Base-by-base conservation (phyloP, 2,888 invertebrate genomes). In the Endomychus coccineus region DNA sequence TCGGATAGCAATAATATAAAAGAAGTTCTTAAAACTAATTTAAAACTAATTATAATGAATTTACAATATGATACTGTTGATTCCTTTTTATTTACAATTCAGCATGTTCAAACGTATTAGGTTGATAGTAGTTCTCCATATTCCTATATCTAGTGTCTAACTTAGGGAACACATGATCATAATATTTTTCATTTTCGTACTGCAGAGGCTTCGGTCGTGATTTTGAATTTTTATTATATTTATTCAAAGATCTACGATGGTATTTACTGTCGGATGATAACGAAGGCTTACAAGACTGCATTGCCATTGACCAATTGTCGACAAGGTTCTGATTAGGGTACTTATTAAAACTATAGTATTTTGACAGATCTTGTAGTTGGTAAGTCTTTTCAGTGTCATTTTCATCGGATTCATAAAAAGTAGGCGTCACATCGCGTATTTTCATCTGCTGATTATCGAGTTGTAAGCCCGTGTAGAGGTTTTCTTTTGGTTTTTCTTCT, bases 131-230 rank as follows among this genome's bases (percentile, higher is more conserved):
- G 39, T 54, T 52, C 45, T 59, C 56, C 43, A 51, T 52, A 42
- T 47, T 37, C 6, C 24, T 10, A 33, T 31, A 16, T 19, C 29
- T 46, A 43, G 45, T 48, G 42, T 49, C 45, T 43, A 50, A 47
- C 49, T 55, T 57, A 39, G 77, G 76, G 53, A 77, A 77, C 45
- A 77, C 68, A 48, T 76, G 75, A 53, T 77, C 73, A 50, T 77
- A 69, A 59, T 77, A 77, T 40, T 72, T 71, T 56, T 75, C 74
- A 50, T 75, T 64, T 36, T 73, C 75, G 49, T 70, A 70, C 52
- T 75, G 75, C 41, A 77, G 55, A 7, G 76, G 75, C 54, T 71
- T 75, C 19, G 76, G 77, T 56, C 77, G 67, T 6, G 68, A 61
- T 43, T 64, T 69, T 17, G 45, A 68, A 44, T 62, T 61, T 13